phyloP scores from a whole-genome alignment of 2,797 vertebrate genomes.

The Champsocephalus gunnari region DNA sequence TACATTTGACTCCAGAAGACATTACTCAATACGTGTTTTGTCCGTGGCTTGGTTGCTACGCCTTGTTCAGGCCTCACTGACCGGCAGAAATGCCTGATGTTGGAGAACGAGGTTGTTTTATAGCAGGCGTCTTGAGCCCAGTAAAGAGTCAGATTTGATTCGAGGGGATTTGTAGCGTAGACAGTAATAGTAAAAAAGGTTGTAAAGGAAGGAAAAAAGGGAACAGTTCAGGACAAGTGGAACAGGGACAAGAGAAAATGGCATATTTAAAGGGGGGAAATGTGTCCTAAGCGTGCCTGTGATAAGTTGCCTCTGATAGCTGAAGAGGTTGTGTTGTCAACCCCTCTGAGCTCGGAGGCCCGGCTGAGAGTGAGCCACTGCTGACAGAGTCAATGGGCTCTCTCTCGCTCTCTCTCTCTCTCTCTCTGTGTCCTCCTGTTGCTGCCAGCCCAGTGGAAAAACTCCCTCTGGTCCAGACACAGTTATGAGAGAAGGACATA shows the following conservation, averaged over 20 bases:
- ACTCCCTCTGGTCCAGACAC: slow-evolving; percentile 75
- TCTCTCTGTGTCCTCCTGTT: slow-evolving; percentile 47
- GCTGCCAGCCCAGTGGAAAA: slow-evolving; percentile 83
- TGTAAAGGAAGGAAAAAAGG: slow-evolving; percentile 23
- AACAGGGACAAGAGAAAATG: slow-evolving; percentile 27
- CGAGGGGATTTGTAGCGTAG: slow-evolving; percentile 35
- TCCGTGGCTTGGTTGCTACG: slow-evolving; percentile 20
- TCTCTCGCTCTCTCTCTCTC: slow-evolving; percentile 52
- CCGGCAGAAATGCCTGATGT: slow-evolving; percentile 54
- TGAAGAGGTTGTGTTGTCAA: slow-evolving; percentile 59
- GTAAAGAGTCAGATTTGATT: slow-evolving; percentile 37
- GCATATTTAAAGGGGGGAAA: slow-evolving; percentile 10
- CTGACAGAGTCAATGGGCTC: slow-evolving; percentile 71
- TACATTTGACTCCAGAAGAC: slow-evolving; percentile 53
- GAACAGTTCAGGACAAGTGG: slow-evolving; percentile 9
- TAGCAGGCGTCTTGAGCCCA: slow-evolving; percentile 43
- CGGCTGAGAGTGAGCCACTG: slow-evolving; percentile 66
- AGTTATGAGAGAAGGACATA: slow-evolving; percentile 67
- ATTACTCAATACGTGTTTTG: slow-evolving; percentile 61
- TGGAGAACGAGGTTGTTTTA: slow-evolving; percentile 40
- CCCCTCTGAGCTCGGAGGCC: slow-evolving; percentile 42
- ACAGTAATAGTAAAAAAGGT: slow-evolving; percentile 21
- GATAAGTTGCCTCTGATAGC: slow-evolving; percentile 67
- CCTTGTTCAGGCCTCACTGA: slow-evolving; percentile 61
- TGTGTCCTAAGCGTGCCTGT: slow-evolving; percentile 30